These are phyloP conservation scores for Ictalurus furcatus DNA, from an alignment of 2,113 vertebrate genomes.

Conservation along the genomic window DNA sequence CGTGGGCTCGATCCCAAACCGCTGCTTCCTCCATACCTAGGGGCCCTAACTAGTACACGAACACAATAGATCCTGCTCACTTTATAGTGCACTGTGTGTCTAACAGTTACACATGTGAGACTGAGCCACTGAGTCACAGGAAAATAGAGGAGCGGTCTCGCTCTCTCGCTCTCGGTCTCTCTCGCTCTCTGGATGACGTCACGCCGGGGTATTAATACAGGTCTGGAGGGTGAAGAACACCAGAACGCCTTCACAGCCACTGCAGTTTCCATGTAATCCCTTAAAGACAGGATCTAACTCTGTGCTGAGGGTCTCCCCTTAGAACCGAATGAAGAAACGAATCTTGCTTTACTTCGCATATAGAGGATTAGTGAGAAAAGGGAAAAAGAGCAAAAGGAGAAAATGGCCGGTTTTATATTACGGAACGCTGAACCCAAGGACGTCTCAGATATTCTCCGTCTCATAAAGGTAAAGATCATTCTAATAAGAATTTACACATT, in stretches of 20 bases:
- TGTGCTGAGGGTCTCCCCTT: constrained; percentile 78
- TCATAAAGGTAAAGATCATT: constrained; percentile 82
- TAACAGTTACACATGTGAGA: not conserved
- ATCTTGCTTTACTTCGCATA: constrained; percentile 93
- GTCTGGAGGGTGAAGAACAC: rapidly evolving
- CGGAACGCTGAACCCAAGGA: constrained; percentile 85
- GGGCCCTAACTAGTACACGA: not conserved
- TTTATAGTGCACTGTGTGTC: not conserved
- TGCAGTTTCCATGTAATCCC: constrained; percentile 42
- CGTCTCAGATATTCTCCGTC: constrained; percentile 86
- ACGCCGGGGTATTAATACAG: not conserved
- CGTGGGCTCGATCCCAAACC: not conserved
- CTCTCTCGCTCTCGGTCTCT: too few species aligned
- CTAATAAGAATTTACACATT: not conserved
- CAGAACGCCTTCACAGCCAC: constrained; percentile 12
- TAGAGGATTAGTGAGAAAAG: constrained; percentile 91
- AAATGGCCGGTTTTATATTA: constrained; percentile 90
- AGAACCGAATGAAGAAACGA: constrained; percentile 96
- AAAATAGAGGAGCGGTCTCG: too few species aligned
- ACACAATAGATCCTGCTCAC: not conserved
- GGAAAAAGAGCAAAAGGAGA: constrained; percentile 91
- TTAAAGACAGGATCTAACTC: constrained; percentile 40
- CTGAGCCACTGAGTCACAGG: not conserved
- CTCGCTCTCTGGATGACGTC: not conserved
- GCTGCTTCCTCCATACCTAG: not conserved